Conservation (phyloP, 2,888 invertebrate genomes). For the Drosophila kanekoi region DNA sequence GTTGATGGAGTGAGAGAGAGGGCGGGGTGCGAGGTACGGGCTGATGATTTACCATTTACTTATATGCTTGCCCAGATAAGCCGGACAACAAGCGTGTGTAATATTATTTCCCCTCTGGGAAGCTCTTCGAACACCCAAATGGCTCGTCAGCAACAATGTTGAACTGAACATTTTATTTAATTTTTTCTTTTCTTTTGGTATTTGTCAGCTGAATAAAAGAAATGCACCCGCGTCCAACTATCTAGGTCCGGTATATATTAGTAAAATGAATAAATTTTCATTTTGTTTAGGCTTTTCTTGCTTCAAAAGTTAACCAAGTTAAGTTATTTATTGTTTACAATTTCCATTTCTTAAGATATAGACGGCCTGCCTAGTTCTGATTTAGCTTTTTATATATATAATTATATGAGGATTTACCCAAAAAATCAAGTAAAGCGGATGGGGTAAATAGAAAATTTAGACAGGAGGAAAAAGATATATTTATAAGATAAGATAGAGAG, state of each 20-base stretch:
- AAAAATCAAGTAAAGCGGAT: too few relatives aligned
- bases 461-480: too few relatives aligned
- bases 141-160: conserved; percentile 43
- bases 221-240: background rate
- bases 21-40: background rate
- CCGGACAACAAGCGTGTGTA: conserved; percentile 42
- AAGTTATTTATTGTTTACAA: too few relatives aligned
- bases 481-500: too few relatives aligned
- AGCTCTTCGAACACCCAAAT: conserved; percentile 13
- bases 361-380: too few relatives aligned
- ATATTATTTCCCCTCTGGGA: conserved; percentile 40
- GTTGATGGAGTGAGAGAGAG: background rate
- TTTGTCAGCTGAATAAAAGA: background rate
- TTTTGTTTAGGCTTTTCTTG: too few relatives aligned
- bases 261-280: too few relatives aligned
- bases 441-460: too few relatives aligned
- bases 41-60: conserved; percentile 6
- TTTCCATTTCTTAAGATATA: too few relatives aligned
- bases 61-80: conserved; percentile 32
- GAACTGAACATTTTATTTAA: conserved; percentile 7
- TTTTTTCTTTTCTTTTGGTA: background rate
- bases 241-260: conserved; percentile 1
- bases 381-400: too few relatives aligned
- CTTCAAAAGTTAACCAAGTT: too few relatives aligned
- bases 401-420: too few relatives aligned